A percentile compares a stretch with the other conserved stretches of the same genome.
These are phyloP conservation scores for Drosophila carrolli DNA, from an alignment of 1,140 invertebrate species.

Conservation along the genomic window DNA sequence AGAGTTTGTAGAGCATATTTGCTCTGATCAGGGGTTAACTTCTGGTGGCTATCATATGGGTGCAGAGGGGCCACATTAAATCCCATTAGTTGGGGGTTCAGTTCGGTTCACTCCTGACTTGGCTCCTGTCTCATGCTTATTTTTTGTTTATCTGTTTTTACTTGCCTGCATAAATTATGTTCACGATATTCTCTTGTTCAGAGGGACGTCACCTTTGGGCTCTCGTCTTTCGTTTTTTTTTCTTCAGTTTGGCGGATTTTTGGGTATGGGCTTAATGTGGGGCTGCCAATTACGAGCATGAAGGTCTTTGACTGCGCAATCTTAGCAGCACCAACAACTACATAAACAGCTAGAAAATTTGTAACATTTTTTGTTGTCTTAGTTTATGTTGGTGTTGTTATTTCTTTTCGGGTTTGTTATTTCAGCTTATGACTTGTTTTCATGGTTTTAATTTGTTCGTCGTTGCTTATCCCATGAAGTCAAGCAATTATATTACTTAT, in stretches of 20 bases:
- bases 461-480: conserved; percentile 57
- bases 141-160: conserved; percentile 34
- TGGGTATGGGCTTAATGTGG: conserved; percentile 48
- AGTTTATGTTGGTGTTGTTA: conserved; percentile 46
- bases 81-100: conserved; percentile 38
- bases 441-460: conserved; percentile 77
- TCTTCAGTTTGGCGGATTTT: conserved; percentile 22
- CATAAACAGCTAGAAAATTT: conserved; percentile 66
- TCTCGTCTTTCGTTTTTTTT: conserved; percentile 19
- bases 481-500: conserved; percentile 64
- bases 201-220: conserved; percentile 44
- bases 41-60: conserved; percentile 27
- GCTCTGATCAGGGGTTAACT: conserved; percentile 45
- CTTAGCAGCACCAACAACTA: conserved; percentile 32
- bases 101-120: conserved; percentile 34
- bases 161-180: conserved; percentile 71
- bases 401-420: conserved; percentile 49
- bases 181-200: conserved; percentile 50
- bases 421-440: conserved; percentile 71
- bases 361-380: conserved; percentile 71
- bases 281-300: conserved; percentile 79
- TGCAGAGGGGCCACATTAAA: conserved; percentile 36
- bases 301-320: conserved; percentile 82
- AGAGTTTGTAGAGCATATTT: conserved; percentile 37
- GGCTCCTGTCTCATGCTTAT: conserved; percentile 15